Evolutionary conservation across 53 echinoderm and acorn worm species (phyloP).

Genomic region (Hippasteria phrygiana): DNA sequence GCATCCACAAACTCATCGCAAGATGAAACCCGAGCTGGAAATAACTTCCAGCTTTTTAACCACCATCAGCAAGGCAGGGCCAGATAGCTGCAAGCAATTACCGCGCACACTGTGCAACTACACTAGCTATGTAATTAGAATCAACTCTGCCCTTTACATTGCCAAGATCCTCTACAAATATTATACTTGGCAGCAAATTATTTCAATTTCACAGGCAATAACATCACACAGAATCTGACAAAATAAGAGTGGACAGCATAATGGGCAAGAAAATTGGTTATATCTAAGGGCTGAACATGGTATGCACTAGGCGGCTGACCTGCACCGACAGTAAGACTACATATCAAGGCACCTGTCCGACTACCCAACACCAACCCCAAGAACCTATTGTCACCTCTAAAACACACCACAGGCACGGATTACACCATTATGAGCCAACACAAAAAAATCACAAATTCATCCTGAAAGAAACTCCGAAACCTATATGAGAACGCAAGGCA

Average conservation of each 20-base stretch:
- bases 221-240: conserved; percentile 37
- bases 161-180: conserved; percentile 40
- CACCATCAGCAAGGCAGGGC: neutral
- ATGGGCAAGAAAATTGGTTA: conserved; percentile 32
- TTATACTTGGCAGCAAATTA: conserved; percentile 54
- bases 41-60: conserved; percentile 2
- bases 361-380: conserved; percentile 36
- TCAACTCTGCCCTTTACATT: neutral
- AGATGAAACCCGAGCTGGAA: conserved; percentile 19
- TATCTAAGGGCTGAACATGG: conserved; percentile 24
- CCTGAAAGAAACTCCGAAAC: conserved; percentile 47
- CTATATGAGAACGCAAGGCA: conserved; percentile 59
- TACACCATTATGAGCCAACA: conserved; percentile 41
- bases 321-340: neutral
- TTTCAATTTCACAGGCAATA: conserved; percentile 58
- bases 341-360: conserved; percentile 35
- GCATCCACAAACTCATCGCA: neutral
- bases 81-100: conserved; percentile 27
- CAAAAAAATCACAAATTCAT: conserved; percentile 59
- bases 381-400: conserved; percentile 47
- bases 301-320: neutral
- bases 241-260: conserved; percentile 46
- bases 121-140: conserved; percentile 24
- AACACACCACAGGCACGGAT: conserved; percentile 56
- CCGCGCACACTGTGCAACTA: neutral